A percentile compares a stretch with the other conserved stretches of the same genome.
These are phyloP conservation scores for Andrena marginata DNA, from an alignment of 2,888 invertebrate species.

Conservation along the genomic window DNA sequence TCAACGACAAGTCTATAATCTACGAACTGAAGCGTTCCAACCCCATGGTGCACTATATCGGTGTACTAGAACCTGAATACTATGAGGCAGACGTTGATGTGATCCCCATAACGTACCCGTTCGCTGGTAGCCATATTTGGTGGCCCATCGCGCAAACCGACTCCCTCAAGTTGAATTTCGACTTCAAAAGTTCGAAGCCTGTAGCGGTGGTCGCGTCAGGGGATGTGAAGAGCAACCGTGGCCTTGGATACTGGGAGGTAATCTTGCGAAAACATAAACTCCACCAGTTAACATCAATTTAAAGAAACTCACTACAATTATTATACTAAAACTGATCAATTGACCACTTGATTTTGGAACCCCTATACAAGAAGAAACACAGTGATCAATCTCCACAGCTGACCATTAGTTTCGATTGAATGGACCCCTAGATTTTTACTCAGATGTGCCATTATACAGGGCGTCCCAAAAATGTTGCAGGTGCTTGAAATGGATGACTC, in stretches of 20 bases:
- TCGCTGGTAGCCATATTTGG: constrained; percentile 95
- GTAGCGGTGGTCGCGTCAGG: constrained; percentile 95
- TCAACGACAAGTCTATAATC: constrained; percentile 96
- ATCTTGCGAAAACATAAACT: constrained; percentile 50
- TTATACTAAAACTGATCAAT: too few relatives aligned
- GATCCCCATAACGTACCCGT: constrained; percentile 96
- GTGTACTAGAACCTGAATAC: constrained; percentile 93
- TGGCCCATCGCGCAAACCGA: constrained; percentile 93
- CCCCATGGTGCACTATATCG: constrained; percentile 93
- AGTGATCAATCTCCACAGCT: too few relatives aligned
- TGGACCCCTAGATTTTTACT: too few relatives aligned
- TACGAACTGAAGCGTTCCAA: constrained; percentile 94
- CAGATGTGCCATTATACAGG: too few relatives aligned
- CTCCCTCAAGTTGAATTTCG: constrained; percentile 92
- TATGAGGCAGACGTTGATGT: constrained; percentile 94
- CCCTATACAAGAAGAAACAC: background rate
- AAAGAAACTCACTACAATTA: background rate
- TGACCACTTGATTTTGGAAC: too few relatives aligned
- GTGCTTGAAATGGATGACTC: too few relatives aligned
- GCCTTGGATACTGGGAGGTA: constrained; percentile 95
- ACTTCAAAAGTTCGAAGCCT: constrained; percentile 94
- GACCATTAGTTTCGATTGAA: too few relatives aligned
- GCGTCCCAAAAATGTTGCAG: too few relatives aligned
- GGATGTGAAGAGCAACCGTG: constrained; percentile 90
- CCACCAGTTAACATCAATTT: background rate